Percentiles rank a stretch among this genome's conserved stretches.
phyloP scores from a whole-genome alignment of 2,113 vertebrate genomes.

The Pipra filicauda region DNA sequence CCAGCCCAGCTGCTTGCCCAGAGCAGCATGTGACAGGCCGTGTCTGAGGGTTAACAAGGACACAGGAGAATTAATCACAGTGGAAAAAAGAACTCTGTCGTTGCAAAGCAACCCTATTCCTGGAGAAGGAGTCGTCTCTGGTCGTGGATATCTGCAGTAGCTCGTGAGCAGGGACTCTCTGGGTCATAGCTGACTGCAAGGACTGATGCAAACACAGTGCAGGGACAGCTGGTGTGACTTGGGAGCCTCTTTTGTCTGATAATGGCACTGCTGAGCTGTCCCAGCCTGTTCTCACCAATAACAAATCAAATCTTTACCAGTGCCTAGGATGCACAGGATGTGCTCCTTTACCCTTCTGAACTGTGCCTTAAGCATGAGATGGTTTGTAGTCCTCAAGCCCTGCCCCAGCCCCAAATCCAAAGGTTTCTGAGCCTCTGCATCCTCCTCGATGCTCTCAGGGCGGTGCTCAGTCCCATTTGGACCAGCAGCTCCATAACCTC shows the following conservation, averaged over 20 bases:
- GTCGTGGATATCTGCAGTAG: not conserved
- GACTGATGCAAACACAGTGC: not conserved
- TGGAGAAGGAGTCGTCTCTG: not conserved
- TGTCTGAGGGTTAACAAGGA: not conserved
- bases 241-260: not conserved
- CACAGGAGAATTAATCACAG: not conserved
- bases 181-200: not conserved
- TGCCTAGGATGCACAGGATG: not conserved
- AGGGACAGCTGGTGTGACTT: not conserved
- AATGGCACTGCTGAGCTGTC: too few relatives aligned
- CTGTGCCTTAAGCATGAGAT: not conserved
- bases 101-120: not conserved
- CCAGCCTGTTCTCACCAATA: not conserved
- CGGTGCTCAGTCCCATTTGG: not conserved
- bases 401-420: not conserved
- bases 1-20: not conserved
- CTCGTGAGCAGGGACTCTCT: not conserved
- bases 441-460: not conserved
- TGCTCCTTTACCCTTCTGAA: not conserved
- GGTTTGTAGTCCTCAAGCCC: not conserved
- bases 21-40: accelerated
- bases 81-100: not conserved
- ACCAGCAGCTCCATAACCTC: constrained; percentile 54
- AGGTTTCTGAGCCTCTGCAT: not conserved
- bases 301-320: not conserved